A percentile compares a stretch with the other conserved stretches of the same genome.
Conservation (phyloP, 2,888 invertebrate species). For the Lasioglossum marginatum region DNA sequence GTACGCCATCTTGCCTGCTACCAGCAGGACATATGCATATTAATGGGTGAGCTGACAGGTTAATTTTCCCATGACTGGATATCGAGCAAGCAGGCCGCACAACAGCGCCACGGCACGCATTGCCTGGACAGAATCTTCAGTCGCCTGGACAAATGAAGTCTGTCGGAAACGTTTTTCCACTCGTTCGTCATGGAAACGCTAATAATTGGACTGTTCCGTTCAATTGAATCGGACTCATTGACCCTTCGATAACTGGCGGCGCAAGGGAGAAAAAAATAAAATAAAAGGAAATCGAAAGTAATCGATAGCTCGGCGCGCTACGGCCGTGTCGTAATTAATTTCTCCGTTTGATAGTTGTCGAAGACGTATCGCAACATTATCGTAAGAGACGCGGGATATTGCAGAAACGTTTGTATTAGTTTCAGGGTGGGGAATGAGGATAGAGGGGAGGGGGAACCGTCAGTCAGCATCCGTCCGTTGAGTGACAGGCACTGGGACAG, state of each 20-base stretch:
- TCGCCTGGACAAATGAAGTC: constrained; percentile 3
- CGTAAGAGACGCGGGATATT: constrained; percentile 15
- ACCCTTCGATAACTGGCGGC: constrained; percentile 1
- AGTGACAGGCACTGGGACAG: constrained; percentile 35
- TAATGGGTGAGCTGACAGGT: constrained; percentile 56
- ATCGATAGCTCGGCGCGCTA: not conserved
- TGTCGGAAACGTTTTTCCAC: not conserved
- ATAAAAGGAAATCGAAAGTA: constrained; percentile 5
- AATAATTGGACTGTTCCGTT: constrained; percentile 14
- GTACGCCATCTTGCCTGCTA: constrained; percentile 35
- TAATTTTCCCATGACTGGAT: constrained; percentile 57
- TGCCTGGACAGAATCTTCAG: not conserved
- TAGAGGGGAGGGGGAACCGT: constrained; percentile 24
- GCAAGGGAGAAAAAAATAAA: not conserved
- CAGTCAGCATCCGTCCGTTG: constrained; percentile 18
- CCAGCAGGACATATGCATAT: constrained; percentile 52
- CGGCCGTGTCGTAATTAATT: constrained; percentile 9
- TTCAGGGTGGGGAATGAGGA: not conserved
- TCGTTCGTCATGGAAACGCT: not conserved
- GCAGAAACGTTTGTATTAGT: constrained; percentile 24
- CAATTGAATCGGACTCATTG: not conserved
- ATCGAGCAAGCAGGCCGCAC: constrained; percentile 33
- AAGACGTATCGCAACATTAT: not conserved
- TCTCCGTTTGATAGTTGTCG: not conserved
- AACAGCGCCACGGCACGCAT: not conserved